Percentiles rank a stretch among this genome's conserved stretches.
These are phyloP conservation scores for Eptesicus fuscus DNA, from an alignment of 2,113 vertebrate genomes.

Conservation along the genomic window DNA sequence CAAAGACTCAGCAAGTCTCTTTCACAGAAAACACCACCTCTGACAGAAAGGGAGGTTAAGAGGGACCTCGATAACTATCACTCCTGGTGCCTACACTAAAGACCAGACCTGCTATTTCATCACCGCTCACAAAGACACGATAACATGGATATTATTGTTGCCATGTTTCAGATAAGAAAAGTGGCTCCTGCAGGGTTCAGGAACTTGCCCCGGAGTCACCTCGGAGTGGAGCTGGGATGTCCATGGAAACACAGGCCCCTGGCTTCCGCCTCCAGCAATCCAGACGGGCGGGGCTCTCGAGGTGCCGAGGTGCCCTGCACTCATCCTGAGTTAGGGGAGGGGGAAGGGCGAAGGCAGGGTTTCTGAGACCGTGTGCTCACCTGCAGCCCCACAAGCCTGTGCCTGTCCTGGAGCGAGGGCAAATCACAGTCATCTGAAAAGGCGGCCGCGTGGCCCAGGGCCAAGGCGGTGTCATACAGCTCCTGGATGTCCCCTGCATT, in stretches of 20 bases:
- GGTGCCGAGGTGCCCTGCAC: accelerated
- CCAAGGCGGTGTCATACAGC: constrained; percentile 86
- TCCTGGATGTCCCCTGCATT: constrained; percentile 92
- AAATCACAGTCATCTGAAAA: constrained; percentile 96
- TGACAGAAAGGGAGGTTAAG: neutral
- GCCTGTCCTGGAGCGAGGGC: constrained; percentile 90
- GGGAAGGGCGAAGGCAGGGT: neutral
- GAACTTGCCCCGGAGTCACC: neutral
- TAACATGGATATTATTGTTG: neutral
- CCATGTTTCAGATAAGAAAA: neutral
- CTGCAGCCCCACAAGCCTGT: constrained; percentile 95
- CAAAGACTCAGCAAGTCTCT: neutral
- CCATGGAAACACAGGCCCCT: neutral
- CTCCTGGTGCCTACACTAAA: neutral
- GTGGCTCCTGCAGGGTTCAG: neutral
- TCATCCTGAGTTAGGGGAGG: no score
- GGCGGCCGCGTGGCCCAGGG: constrained; percentile 92
- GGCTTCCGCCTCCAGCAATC: neutral
- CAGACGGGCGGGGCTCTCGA: neutral
- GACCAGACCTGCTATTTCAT: neutral
- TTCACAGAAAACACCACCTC: neutral
- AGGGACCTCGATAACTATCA: neutral
- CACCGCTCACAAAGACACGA: neutral
- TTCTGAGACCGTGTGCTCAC: constrained; percentile 72
- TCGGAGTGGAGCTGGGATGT: neutral